These are phyloP conservation scores for Zelleria hepariella DNA, from an alignment of 2,888 invertebrate species.

Conservation along the genomic window DNA sequence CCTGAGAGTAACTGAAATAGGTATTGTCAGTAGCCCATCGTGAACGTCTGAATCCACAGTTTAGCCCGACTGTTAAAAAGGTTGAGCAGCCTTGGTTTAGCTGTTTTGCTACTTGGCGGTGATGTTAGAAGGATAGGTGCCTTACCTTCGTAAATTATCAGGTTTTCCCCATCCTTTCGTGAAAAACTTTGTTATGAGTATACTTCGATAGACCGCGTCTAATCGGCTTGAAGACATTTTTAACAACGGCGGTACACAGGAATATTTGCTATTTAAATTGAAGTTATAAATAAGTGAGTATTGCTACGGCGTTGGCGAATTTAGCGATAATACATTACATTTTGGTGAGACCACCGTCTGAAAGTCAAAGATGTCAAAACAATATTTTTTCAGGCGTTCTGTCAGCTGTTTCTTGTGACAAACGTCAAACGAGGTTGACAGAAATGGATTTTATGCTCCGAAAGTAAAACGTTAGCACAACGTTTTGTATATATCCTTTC, in stretches of 20 bases:
- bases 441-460: too few relatives aligned
- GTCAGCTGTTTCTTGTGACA: not conserved
- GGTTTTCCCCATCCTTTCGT: conserved; percentile 98
- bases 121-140: not conserved
- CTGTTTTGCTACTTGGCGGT: not conserved
- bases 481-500: too few relatives aligned
- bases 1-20: too few relatives aligned
- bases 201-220: conserved; percentile 87
- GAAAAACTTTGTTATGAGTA: conserved; percentile 92
- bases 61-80: too few relatives aligned
- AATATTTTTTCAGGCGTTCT: not conserved
- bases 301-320: not conserved
- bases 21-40: too few relatives aligned
- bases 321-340: not conserved
- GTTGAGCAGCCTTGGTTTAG: too few relatives aligned
- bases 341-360: not conserved
- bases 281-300: not conserved
- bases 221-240: conserved; percentile 75
- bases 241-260: not conserved
- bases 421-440: not conserved
- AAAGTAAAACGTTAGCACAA: too few relatives aligned
- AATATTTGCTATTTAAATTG: not conserved
- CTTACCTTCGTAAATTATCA: conserved; percentile 88
- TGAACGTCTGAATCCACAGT: too few relatives aligned
- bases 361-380: conserved; percentile 4